Percentiles rank a stretch among this genome's conserved stretches.
Evolutionary conservation across 1,140 invertebrate genomes (phyloP).

Genomic region (Papilio machaon): DNA sequence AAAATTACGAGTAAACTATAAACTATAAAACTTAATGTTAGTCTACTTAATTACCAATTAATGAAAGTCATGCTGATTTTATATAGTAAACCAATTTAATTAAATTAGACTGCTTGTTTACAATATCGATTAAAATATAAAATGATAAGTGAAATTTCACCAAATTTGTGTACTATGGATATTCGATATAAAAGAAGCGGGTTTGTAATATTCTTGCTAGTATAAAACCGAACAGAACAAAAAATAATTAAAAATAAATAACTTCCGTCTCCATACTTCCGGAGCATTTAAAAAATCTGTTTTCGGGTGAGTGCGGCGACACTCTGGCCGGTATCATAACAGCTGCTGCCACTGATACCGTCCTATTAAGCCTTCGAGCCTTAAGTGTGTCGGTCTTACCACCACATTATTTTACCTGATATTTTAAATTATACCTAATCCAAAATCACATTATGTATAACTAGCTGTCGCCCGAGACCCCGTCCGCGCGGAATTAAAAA

Average conservation of each 20-base stretch:
- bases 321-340: slow-evolving; percentile 78
- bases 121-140: too few relatives aligned
- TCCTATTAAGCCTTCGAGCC: slow-evolving; percentile 77
- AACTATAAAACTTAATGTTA: too few relatives aligned
- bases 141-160: neutral
- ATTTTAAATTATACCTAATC: slow-evolving; percentile 67
- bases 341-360: slow-evolving; percentile 78
- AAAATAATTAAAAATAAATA: neutral
- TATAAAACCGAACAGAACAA: neutral
- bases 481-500: too few relatives aligned
- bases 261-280: slow-evolving; percentile 51
- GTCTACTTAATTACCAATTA: too few relatives aligned
- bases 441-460: slow-evolving; percentile 39
- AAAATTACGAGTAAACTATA: neutral
- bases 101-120: too few relatives aligned
- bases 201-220: neutral
- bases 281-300: slow-evolving; percentile 57
- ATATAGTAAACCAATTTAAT: too few relatives aligned
- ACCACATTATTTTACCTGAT: slow-evolving; percentile 65
- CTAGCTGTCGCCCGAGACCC: too few relatives aligned
- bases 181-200: neutral
- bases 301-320: slow-evolving; percentile 77
- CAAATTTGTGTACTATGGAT: too few relatives aligned
- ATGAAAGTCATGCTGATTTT: too few relatives aligned
- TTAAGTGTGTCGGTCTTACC: slow-evolving; percentile 51